These are phyloP conservation scores for Hemicentrotus pulcherrimus DNA, from an alignment of 35 echinoderm and acorn worm genomes.

Conservation along the genomic window DNA sequence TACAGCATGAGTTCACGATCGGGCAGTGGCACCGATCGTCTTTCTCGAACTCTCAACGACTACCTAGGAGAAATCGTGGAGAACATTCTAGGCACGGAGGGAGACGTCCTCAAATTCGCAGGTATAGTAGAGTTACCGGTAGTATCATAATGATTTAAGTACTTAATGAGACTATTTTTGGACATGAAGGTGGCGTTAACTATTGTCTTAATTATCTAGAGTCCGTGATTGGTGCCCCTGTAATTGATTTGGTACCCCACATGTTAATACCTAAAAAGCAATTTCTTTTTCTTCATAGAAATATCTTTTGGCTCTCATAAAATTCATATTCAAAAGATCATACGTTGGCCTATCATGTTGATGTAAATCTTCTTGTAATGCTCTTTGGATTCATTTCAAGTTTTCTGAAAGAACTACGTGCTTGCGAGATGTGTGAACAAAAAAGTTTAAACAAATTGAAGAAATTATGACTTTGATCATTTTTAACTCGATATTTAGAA, in stretches of 20 bases:
- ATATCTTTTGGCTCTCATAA: too few relatives aligned
- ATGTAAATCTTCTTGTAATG: too few relatives aligned
- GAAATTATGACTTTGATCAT: too few relatives aligned
- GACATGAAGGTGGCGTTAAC: not conserved
- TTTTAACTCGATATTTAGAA: too few relatives aligned
- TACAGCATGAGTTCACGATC: conserved; percentile 88
- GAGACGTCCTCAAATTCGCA: conserved; percentile 97
- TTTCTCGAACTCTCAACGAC: conserved; percentile 79
- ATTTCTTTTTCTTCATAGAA: too few relatives aligned
- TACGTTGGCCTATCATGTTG: too few relatives aligned
- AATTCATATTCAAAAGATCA: too few relatives aligned
- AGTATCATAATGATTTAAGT: not conserved
- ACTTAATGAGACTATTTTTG: not conserved
- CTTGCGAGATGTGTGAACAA: too few relatives aligned
- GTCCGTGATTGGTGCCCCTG: not conserved
- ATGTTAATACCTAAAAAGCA: not conserved
- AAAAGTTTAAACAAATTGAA: too few relatives aligned
- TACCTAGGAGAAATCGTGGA: conserved; percentile 92
- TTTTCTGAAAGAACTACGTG: too few relatives aligned
- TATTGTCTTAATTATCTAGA: not conserved
- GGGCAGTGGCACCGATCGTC: conserved; percentile 82
- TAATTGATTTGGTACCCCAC: not conserved
- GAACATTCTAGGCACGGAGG: conserved; percentile 91
- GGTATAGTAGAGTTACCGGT: conserved; percentile 48
- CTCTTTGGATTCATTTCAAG: too few relatives aligned